phyloP scores from a whole-genome alignment of 1,140 invertebrate species.

The Trichonephila inaurata region DNA sequence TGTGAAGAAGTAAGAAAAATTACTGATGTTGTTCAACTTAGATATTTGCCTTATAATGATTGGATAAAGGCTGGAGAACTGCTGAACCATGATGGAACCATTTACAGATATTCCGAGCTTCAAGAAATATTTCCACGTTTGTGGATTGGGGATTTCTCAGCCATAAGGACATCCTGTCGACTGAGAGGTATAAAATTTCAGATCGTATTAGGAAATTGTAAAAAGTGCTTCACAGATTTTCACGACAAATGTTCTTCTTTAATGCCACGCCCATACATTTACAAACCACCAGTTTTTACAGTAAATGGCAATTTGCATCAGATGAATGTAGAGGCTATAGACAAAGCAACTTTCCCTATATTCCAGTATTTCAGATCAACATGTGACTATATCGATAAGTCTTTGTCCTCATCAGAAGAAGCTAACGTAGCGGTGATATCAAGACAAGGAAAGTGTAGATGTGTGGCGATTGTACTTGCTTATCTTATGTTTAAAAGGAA shows the following conservation, averaged over 20 bases:
- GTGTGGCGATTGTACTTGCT: background rate
- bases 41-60: background rate
- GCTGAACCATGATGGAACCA: background rate
- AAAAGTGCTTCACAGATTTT: background rate
- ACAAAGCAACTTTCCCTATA: background rate
- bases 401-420: background rate
- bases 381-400: background rate
- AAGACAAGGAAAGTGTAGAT: background rate
- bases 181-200: background rate
- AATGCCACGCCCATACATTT: background rate
- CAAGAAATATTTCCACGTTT: background rate
- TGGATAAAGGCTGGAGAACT: background rate
- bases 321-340: background rate
- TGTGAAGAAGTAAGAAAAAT: background rate
- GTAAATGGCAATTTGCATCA: background rate
- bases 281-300: background rate
- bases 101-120: background rate
- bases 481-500: background rate
- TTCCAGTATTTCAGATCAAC: background rate
- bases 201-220: background rate
- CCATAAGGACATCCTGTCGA: background rate
- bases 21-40: background rate
- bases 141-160: slow-evolving; percentile 1
- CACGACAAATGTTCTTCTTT: background rate
- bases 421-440: background rate